Evolutionary conservation across 2,888 invertebrate genomes (phyloP).

Genomic region (Gymnosoma rotundatum): DNA sequence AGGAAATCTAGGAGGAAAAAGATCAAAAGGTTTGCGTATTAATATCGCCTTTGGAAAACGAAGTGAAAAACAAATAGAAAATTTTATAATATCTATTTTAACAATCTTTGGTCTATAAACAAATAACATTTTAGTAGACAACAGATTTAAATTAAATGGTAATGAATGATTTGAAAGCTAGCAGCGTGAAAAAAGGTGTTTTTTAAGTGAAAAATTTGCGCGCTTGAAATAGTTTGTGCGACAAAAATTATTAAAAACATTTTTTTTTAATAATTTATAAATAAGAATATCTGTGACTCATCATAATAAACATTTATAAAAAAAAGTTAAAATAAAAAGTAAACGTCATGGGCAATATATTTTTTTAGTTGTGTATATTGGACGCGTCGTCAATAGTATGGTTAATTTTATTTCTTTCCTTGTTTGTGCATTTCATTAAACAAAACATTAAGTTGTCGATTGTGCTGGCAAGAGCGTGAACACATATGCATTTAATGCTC

Average conservation of each 20-base stretch:
- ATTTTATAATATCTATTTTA: background rate
- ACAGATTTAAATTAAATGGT: conserved; percentile 31
- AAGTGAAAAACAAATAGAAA: conserved; percentile 29
- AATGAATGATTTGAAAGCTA: background rate
- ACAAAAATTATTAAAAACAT: background rate
- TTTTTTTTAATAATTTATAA: conserved; percentile 16
- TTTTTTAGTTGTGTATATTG: conserved; percentile 37
- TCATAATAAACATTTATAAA: conserved; percentile 31
- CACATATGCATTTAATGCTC: conserved; percentile 16
- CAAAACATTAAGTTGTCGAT: conserved; percentile 2
- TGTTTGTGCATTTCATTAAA: conserved; percentile 54
- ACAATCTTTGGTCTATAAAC: conserved; percentile 15
- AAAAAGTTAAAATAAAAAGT: conserved; percentile 36
- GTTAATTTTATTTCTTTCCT: conserved; percentile 5
- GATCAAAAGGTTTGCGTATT: background rate
- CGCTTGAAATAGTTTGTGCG: conserved; percentile 6
- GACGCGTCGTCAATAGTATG: conserved; percentile 33
- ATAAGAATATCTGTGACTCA: conserved; percentile 47
- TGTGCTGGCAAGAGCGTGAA: background rate
- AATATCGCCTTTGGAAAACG: conserved; percentile 8
- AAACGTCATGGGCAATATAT: conserved; percentile 52
- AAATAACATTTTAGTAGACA: conserved; percentile 6
- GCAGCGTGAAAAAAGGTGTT: background rate
- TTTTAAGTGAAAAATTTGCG: conserved; percentile 5
- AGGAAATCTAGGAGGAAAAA: conserved; percentile 57